Conservation (phyloP, 2,113 vertebrate genomes). For the Perca fluviatilis region DNA sequence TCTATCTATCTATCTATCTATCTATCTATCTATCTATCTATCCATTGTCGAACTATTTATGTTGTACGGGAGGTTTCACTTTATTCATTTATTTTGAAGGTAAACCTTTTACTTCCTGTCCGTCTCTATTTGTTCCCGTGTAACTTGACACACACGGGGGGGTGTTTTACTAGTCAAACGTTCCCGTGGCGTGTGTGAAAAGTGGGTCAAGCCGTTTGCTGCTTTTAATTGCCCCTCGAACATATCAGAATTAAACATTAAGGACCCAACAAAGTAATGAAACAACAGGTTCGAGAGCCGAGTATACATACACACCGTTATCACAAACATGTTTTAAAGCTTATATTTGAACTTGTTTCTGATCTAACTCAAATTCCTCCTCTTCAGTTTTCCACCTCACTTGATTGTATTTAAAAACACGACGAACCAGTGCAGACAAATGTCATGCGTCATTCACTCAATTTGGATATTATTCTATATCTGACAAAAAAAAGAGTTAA, state of each 20-base stretch:
- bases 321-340: neutral
- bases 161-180: neutral
- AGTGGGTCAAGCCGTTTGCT: conserved; percentile 66
- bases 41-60: too few species aligned
- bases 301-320: too few species aligned
- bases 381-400: neutral
- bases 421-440: accelerated
- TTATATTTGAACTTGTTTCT: neutral
- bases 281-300: too few species aligned
- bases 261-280: accelerated
- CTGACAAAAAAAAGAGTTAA: neutral
- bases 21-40: too few species aligned
- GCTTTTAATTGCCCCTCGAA: neutral
- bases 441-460: too few species aligned
- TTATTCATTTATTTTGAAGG: conserved; percentile 29
- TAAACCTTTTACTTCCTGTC: accelerated
- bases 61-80: neutral
- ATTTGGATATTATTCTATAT: too few species aligned
- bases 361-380: too few species aligned
- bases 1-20: too few species aligned
- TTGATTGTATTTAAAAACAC: neutral
- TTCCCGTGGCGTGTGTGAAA: conserved; percentile 39
- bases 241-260: neutral
- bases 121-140: accelerated
- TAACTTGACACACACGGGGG: conserved; percentile 6